phyloP scores from a whole-genome alignment of 2,113 vertebrate genomes.

The Saguinus midas region DNA sequence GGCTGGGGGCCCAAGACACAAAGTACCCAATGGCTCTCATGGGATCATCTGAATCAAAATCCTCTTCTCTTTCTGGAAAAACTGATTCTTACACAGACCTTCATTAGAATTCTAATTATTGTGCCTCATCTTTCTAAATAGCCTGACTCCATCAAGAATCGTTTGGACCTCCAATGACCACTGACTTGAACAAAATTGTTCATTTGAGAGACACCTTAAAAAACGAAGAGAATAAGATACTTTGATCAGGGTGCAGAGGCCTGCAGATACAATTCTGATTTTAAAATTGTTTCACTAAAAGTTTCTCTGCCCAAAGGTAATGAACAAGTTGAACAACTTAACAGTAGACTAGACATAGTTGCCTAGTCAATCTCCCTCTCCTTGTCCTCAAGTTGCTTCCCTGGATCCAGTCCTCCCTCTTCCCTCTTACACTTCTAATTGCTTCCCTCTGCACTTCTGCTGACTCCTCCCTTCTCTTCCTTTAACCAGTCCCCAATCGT shows the following conservation, averaged over 20 bases:
- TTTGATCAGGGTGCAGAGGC: neutral
- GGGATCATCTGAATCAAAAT: neutral
- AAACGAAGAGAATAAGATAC: neutral
- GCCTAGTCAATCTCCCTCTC: neutral
- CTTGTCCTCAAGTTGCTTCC: neutral
- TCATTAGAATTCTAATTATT: neutral
- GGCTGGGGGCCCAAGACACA: neutral
- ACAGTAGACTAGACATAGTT: neutral
- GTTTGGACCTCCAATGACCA: neutral
- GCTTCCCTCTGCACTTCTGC: neutral
- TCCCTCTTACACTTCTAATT: neutral
- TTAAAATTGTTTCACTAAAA: neutral
- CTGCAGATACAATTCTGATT: neutral
- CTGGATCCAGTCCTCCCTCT: neutral
- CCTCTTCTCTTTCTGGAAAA: neutral
- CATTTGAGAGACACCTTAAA: neutral
- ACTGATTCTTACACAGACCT: neutral
- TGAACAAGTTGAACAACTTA: neutral
- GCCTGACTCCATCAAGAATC: neutral
- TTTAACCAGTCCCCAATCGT: neutral
- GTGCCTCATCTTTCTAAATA: neutral
- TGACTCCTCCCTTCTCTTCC: neutral
- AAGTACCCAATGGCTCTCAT: neutral
- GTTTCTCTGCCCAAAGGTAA: neutral
- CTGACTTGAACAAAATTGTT: neutral